Conservation (phyloP, 2,113 vertebrate species). For the Mohoua ochrocephala region DNA sequence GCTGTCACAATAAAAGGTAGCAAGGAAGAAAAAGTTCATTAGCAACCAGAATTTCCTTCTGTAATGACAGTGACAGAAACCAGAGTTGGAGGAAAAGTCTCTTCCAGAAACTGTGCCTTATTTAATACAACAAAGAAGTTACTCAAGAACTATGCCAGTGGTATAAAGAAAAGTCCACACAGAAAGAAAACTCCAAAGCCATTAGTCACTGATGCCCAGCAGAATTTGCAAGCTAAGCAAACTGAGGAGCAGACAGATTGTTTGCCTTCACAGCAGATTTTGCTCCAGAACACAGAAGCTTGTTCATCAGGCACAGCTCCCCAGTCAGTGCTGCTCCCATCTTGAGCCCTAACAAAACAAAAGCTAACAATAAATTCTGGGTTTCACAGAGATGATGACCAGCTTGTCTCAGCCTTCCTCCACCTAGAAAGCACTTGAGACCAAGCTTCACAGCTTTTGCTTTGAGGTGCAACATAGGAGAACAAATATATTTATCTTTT, state of each 20-base stretch:
- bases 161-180: neutral
- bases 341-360: neutral
- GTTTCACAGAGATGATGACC: rapidly evolving
- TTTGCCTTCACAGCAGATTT: neutral
- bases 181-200: neutral
- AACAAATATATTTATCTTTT: neutral
- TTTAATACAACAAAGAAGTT: neutral
- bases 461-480: rapidly evolving
- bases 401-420: neutral
- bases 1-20: rapidly evolving
- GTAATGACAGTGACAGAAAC: neutral
- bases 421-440: rapidly evolving
- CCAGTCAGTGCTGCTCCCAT: rapidly evolving
- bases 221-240: neutral
- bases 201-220: neutral
- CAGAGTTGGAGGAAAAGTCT: neutral
- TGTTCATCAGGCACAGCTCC: neutral
- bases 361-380: rapidly evolving
- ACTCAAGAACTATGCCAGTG: neutral
- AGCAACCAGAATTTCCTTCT: neutral
- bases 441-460: neutral
- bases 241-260: neutral
- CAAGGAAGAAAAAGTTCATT: neutral
- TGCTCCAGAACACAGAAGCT: neutral
- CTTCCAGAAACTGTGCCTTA: neutral